Evolutionary conservation across 2,113 vertebrate species (phyloP).

Genomic region (Telmatochromis brichardi): DNA sequence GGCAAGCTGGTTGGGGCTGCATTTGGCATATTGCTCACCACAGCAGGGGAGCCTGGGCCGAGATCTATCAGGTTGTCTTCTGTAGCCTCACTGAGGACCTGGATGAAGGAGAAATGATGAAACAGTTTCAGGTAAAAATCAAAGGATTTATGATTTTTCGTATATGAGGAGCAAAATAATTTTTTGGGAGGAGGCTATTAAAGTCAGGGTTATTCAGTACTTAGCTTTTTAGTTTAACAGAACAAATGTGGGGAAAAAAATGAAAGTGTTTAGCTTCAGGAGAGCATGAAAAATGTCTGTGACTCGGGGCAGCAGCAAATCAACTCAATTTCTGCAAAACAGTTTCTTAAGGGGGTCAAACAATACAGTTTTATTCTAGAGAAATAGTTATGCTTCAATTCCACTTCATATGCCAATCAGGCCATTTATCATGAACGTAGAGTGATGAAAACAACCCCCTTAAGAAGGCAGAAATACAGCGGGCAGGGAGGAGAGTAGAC

Average conservation of each 20-base stretch:
- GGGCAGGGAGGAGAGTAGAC: neutral
- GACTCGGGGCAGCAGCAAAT: neutral
- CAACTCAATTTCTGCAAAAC: neutral
- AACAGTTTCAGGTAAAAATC: neutral
- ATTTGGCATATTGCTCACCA: slow-evolving; percentile 87
- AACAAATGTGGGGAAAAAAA: neutral
- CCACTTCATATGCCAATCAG: neutral
- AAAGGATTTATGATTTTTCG: neutral
- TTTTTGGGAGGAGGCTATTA: neutral
- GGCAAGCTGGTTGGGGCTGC: slow-evolving; percentile 63
- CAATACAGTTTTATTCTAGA: neutral
- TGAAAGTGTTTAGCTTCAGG: neutral
- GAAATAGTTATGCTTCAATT: neutral
- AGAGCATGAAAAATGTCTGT: slow-evolving; percentile 27
- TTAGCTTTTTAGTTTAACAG: neutral
- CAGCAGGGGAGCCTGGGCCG: slow-evolving; percentile 93
- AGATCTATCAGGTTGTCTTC: slow-evolving; percentile 97
- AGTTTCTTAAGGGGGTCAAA: slow-evolving; percentile 40
- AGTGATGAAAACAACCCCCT: slow-evolving; percentile 23
- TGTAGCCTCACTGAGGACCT: slow-evolving; percentile 92
- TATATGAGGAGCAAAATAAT: neutral
- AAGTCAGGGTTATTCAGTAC: neutral
- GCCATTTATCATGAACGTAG: neutral
- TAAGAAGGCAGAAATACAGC: slow-evolving; percentile 33
- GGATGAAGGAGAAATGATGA: neutral